Conservation (phyloP, 2,113 vertebrate species). For the Pseudopipra pipra region DNA sequence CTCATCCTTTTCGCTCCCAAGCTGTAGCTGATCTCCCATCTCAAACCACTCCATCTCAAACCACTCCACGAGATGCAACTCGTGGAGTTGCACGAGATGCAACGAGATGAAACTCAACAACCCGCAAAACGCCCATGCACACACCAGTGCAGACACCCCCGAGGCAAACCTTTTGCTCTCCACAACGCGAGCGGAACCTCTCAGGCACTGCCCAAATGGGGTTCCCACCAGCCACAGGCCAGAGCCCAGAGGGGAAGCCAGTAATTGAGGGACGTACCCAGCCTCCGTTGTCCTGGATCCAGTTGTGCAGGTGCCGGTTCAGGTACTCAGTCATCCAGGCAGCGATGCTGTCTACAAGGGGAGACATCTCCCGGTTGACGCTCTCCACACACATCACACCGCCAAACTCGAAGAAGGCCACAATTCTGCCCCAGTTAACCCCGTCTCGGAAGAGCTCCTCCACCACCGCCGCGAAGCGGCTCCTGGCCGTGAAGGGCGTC, state of each 20-base stretch:
- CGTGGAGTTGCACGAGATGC: no score
- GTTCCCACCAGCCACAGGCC: rapidly evolving
- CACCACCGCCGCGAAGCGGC: slow-evolving; percentile 90
- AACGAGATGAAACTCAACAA: rapidly evolving
- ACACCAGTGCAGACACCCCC: rapidly evolving
- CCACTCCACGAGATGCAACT: no score
- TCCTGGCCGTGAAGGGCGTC: slow-evolving; percentile 84
- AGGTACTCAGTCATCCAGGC: slow-evolving; percentile 98
- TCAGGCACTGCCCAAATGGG: rapidly evolving
- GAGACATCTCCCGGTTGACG: slow-evolving; percentile 87
- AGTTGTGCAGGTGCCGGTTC: slow-evolving; percentile 89
- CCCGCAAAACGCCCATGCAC: not conserved
- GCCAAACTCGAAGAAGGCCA: slow-evolving; percentile 98
- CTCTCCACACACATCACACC: slow-evolving; percentile 94
- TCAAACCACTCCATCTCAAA: not conserved
- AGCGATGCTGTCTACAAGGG: slow-evolving; percentile 90
- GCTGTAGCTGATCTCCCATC: not conserved
- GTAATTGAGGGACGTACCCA: slow-evolving; percentile 81
- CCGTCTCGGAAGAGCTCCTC: slow-evolving; percentile 97
- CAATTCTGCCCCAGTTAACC: slow-evolving; percentile 97
- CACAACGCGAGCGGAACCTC: rapidly evolving
- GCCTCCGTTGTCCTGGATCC: slow-evolving; percentile 98
- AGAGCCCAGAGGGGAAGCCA: not conserved
- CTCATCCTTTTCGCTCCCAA: rapidly evolving
- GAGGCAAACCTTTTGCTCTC: not conserved